These are phyloP conservation scores for Babyrousa celebensis DNA, from an alignment of 2,797 vertebrate species.

Conservation along the genomic window DNA sequence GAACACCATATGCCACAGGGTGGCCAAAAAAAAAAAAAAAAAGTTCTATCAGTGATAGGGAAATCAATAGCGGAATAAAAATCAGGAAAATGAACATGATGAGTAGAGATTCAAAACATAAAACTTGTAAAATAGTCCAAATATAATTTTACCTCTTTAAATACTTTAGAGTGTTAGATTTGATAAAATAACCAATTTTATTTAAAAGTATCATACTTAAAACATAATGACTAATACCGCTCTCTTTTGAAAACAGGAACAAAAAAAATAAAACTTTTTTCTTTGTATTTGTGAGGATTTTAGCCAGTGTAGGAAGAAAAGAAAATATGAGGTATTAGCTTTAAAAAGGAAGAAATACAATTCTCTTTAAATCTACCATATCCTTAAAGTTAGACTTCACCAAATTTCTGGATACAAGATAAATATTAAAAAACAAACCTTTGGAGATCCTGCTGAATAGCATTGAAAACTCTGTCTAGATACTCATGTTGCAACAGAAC, in stretches of 20 bases:
- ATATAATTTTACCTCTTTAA: neutral
- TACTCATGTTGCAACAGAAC: no score
- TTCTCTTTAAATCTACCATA: neutral
- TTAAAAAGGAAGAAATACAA: neutral
- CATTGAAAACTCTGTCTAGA: no score
- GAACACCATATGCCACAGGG: no score
- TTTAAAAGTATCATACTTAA: neutral
- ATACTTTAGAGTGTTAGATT: neutral
- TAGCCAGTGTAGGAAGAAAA: neutral
- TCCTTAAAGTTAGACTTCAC: neutral
- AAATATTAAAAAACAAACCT: neutral
- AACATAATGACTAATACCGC: neutral
- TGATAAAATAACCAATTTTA: neutral
- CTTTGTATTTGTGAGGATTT: neutral
- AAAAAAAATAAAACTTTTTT: neutral
- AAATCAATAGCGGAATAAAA: slow-evolving; percentile 5
- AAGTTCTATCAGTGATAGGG: neutral
- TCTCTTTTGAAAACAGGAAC: neutral
- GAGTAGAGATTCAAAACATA: neutral
- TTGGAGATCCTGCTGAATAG: no score
- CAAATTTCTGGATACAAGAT: neutral
- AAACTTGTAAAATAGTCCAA: neutral
- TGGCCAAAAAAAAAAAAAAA: neutral
- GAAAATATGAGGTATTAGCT: neutral
- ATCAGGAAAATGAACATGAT: neutral